Percentiles rank a stretch among this genome's conserved stretches.
Evolutionary conservation across 37 sponge, comb jelly and placozoan genomes (phyloP).

Genomic region (Chondrosia reniformis): DNA sequence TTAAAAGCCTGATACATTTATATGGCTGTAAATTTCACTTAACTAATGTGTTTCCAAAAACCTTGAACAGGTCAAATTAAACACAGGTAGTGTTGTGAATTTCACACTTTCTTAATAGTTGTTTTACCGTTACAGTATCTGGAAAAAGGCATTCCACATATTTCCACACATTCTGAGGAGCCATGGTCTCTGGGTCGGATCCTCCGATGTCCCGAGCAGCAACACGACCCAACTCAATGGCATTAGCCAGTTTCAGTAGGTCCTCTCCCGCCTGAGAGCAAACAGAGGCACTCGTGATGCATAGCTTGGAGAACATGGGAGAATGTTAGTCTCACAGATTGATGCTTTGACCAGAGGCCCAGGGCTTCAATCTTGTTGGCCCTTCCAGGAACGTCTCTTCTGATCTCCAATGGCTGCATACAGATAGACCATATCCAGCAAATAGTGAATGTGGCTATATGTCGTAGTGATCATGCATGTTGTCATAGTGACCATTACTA

Average conservation of each 20-base stretch:
- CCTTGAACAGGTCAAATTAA: too few relatives aligned
- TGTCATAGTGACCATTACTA: too few relatives aligned
- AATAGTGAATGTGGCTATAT: too few relatives aligned
- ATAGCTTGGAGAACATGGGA: too few relatives aligned
- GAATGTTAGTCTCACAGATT: background rate
- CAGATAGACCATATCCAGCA: background rate
- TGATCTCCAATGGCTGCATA: conserved; percentile 36
- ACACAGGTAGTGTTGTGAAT: too few relatives aligned
- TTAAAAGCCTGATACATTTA: too few relatives aligned
- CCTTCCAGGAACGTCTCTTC: conserved; percentile 27
- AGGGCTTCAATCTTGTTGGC: conserved; percentile 12
- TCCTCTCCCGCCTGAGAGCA: background rate
- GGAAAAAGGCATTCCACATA: background rate
- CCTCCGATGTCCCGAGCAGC: conserved; percentile 49
- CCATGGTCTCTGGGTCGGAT: conserved; percentile 37
- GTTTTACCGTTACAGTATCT: too few relatives aligned
- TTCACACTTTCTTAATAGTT: too few relatives aligned
- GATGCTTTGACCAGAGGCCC: conserved; percentile 24
- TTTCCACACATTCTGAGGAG: background rate
- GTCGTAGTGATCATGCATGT: too few relatives aligned
- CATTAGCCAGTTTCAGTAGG: background rate
- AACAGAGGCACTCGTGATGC: background rate
- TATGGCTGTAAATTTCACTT: too few relatives aligned
- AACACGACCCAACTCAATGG: conserved; percentile 3
- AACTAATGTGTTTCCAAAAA: too few relatives aligned